phyloP scores from a whole-genome alignment of 2,888 invertebrate species.

The Abrostola triplasia region DNA sequence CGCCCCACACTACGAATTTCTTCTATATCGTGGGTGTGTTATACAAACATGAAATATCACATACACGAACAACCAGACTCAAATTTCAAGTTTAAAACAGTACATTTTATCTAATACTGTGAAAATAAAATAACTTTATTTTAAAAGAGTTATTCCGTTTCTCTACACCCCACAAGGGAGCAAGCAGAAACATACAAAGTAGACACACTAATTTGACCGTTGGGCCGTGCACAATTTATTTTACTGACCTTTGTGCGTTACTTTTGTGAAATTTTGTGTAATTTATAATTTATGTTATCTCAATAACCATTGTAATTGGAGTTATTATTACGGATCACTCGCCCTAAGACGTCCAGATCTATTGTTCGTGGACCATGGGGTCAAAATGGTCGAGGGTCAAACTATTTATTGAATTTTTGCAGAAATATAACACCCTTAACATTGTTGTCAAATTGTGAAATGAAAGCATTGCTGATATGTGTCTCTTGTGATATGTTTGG shows the following conservation, averaged over 20 bases:
- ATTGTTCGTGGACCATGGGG: constrained; percentile 75
- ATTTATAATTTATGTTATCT: constrained; percentile 86
- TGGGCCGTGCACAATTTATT: constrained; percentile 58
- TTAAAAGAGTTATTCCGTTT: background rate
- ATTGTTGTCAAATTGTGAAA: constrained; percentile 69
- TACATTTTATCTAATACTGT: no score
- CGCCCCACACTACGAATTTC: no score
- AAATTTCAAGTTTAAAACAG: no score
- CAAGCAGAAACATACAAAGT: constrained; percentile 6
- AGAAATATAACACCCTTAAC: constrained; percentile 74
- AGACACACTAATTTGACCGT: constrained; percentile 44
- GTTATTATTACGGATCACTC: constrained; percentile 83
- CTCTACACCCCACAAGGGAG: background rate
- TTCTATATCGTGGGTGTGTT: no score
- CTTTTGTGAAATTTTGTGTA: constrained; percentile 58
- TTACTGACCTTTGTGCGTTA: constrained; percentile 39
- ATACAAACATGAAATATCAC: no score
- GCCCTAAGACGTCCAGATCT: constrained; percentile 76
- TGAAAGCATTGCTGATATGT: constrained; percentile 46
- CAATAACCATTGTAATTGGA: constrained; percentile 82
- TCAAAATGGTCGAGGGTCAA: constrained; percentile 85
- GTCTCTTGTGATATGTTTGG: constrained; percentile 39
- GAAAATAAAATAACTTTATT: no score
- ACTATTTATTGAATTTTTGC: constrained; percentile 77
- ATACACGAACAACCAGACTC: no score